These are phyloP conservation scores for Meloidogyne hapla DNA, from an alignment of 1,140 invertebrate genomes.

Conservation along the genomic window DNA sequence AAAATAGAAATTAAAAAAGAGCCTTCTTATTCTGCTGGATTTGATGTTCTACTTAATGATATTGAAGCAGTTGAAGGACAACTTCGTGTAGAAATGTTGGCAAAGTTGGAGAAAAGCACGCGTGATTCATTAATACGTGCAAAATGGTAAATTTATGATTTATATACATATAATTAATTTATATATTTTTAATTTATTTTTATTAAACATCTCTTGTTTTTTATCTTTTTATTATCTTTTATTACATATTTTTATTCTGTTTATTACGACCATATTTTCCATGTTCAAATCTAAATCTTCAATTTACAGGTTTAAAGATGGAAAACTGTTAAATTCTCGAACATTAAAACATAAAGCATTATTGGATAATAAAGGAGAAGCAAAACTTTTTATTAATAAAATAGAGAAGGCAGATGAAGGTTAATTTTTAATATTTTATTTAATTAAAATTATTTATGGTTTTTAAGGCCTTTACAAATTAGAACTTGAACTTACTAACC, in stretches of 20 bases:
- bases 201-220: no score
- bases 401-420: slow-evolving; percentile 19
- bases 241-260: no score
- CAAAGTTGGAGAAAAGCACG: slow-evolving; percentile 11
- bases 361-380: slow-evolving; percentile 18
- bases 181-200: not conserved
- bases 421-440: not conserved
- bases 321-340: slow-evolving; percentile 17
- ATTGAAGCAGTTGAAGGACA: slow-evolving; percentile 20
- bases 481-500: slow-evolving; percentile 15
- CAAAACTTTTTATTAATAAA: slow-evolving; percentile 23
- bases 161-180: not conserved
- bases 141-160: slow-evolving; percentile 12
- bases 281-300: not conserved
- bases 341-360: slow-evolving; percentile 22
- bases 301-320: slow-evolving; percentile 19
- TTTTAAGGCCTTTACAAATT: slow-evolving; percentile 22
- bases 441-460: not conserved
- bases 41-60: not conserved
- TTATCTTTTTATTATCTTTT: no score
- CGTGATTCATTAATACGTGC: slow-evolving; percentile 16
- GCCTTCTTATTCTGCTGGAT: not conserved
- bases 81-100: slow-evolving; percentile 21
- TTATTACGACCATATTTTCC: no score
- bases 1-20: not conserved